Base-by-base conservation (phyloP, 2,888 invertebrate genomes). In the Anodontia alba region DNA sequence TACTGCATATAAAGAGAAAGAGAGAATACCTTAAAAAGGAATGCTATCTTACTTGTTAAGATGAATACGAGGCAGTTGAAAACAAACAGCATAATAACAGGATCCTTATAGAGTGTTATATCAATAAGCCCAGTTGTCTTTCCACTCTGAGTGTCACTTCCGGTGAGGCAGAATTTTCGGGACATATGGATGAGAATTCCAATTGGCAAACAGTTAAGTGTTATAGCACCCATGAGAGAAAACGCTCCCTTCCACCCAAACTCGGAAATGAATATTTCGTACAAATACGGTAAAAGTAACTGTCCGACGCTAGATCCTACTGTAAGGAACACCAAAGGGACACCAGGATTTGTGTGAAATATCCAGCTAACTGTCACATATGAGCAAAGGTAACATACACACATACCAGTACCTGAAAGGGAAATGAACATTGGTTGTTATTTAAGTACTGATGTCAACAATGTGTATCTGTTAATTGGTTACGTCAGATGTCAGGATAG, bases 201-300 rank as follows among this genome's bases (percentile, higher is more conserved):
- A 20, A 29, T 71, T 7, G 75, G 75, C 15, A 78, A 42, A 51
- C 67, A 67, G 46, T 81, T 67, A 15, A 81, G 33, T 23, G 69
- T 42, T 15, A 81, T 10, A 0, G 69, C 81, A 15, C 70, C 38
- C 12, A 75, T 17, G 15, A 81, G 31, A 10, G 75, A 29, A 38
- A 81, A 81, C 12, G 78, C 72, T 5, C 81, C 81, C 20, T 46
- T 54, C 81, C 81, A 81, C 15, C 66, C 42, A 31, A 77, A 81
- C 26, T 70, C 51, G 10, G 70, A 42, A n/a, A 81, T 81, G 26
- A 77, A 73, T 10, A 51, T 36, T 12, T 81, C 81, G 51, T 38
- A 66, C 2, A 81, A 1, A 29, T 74, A 71, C 0, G 81, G 77
- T 42, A 77, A 36, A n/a, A 81, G 46, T n/a, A 77, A 46, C 23